Conservation (phyloP, 2,888 invertebrate genomes). For the Scaptomyza polygonia region DNA sequence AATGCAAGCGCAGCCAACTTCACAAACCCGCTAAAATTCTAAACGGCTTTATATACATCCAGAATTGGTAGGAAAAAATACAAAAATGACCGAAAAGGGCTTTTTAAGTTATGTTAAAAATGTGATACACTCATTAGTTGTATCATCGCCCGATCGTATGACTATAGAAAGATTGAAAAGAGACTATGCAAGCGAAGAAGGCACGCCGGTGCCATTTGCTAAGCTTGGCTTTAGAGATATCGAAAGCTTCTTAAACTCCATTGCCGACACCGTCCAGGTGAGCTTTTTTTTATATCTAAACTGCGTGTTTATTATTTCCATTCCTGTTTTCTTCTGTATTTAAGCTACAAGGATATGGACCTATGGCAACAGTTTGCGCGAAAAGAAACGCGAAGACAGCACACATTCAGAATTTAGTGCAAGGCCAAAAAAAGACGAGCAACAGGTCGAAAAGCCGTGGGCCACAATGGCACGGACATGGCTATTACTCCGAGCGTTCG, state of each 20-base stretch:
- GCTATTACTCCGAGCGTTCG: constrained; percentile 24
- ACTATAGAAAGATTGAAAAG: constrained; percentile 65
- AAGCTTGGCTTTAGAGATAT: constrained; percentile 69
- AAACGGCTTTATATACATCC: background rate
- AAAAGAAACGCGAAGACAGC: constrained; percentile 59
- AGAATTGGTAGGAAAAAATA: background rate
- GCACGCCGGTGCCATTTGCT: constrained; percentile 62
- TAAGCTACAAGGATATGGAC: constrained; percentile 72
- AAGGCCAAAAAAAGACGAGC: constrained; percentile 69
- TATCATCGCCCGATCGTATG: constrained; percentile 71
- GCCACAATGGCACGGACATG: constrained; percentile 2
- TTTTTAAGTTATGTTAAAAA: constrained; percentile 69
- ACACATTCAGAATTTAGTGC: constrained; percentile 76
- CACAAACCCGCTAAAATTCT: constrained; percentile 35
- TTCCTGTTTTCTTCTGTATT: background rate
- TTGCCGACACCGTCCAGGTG: constrained; percentile 77
- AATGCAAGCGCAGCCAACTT: constrained; percentile 42
- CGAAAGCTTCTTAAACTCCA: constrained; percentile 72
- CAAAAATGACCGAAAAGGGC: constrained; percentile 61
- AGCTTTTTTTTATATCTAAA: background rate
- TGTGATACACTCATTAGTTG: constrained; percentile 75
- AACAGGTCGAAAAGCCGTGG: background rate
- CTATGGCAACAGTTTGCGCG: constrained; percentile 63
- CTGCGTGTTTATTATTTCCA: background rate
- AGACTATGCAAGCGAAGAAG: constrained; percentile 72